A percentile compares a stretch with the other conserved stretches of the same genome.
phyloP scores from a whole-genome alignment of 2,113 vertebrate genomes.

The Anoplopoma fimbria region DNA sequence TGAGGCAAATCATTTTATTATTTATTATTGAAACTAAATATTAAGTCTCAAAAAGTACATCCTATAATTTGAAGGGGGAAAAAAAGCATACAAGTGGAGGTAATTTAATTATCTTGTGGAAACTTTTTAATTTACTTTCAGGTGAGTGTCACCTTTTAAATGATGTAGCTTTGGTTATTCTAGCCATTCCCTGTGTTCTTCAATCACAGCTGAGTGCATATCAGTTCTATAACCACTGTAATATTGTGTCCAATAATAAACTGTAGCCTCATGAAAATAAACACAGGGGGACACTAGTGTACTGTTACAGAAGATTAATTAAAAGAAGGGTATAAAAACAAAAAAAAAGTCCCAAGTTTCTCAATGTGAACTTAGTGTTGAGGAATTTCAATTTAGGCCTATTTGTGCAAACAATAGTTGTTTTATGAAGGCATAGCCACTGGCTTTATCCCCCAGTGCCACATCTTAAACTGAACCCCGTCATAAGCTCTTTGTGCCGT shows the following conservation, averaged over 20 bases:
- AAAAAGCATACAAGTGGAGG: not conserved
- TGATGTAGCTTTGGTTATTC: not conserved
- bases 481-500: not conserved
- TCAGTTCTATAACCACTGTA: not conserved
- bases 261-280: not conserved
- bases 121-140: not conserved
- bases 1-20: too few relatives aligned
- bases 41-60: not conserved
- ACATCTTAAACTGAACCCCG: not conserved
- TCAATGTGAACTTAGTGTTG: not conserved
- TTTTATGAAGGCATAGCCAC: not conserved
- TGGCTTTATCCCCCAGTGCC: not conserved
- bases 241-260: not conserved
- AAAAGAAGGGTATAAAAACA: not conserved
- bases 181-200: not conserved
- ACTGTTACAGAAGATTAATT: not conserved
- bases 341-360: not conserved
- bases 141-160: not conserved
- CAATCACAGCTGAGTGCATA: not conserved
- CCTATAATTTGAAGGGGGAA: not conserved
- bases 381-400: not conserved
- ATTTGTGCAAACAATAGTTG: not conserved
- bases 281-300: not conserved
- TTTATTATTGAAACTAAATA: not conserved
- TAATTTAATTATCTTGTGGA: not conserved